Evolutionary conservation across 2,888 invertebrate genomes (phyloP).

Genomic region (Mythimna albipuncta): DNA sequence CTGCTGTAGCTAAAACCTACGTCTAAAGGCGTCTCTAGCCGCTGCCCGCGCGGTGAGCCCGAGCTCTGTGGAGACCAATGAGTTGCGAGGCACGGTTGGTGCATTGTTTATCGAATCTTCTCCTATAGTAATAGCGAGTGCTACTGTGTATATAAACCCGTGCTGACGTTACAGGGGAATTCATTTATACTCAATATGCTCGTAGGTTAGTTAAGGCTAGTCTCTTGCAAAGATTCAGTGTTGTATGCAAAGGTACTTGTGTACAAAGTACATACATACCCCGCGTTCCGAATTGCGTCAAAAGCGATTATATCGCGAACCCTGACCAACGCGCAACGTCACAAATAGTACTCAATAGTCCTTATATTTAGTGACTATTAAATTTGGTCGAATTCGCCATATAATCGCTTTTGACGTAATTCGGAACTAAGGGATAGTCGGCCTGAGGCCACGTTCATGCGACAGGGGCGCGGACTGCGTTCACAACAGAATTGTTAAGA

Average conservation of each 20-base stretch:
- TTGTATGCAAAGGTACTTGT: slow-evolving; percentile 31
- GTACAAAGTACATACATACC: slow-evolving; percentile 29
- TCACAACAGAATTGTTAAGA: not conserved
- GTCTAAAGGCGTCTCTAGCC: not conserved
- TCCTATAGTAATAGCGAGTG: slow-evolving; percentile 27
- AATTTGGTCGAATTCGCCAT: too few species aligned
- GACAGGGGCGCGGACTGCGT: not conserved
- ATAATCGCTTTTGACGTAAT: too few species aligned
- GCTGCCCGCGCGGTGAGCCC: not conserved
- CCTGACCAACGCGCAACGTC: too few species aligned
- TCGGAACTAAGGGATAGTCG: not conserved
- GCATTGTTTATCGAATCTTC: slow-evolving; percentile 31
- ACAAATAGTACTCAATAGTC: too few species aligned
- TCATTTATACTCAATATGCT: slow-evolving; percentile 31
- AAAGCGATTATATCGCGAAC: too few species aligned
- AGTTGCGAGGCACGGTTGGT: slow-evolving; percentile 8
- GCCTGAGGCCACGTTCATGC: slow-evolving; percentile 1
- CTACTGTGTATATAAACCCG: slow-evolving; percentile 44
- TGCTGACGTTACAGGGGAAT: slow-evolving; percentile 44
- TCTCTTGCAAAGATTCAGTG: slow-evolving; percentile 19
- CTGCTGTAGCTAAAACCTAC: not conserved
- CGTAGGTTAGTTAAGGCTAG: slow-evolving; percentile 34
- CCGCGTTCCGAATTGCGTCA: too few species aligned
- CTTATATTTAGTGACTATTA: too few species aligned
- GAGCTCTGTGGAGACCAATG: slow-evolving; percentile 1